Evolutionary conservation across 2,888 invertebrate genomes (phyloP).

Genomic region (Apotomis betuletana): DNA sequence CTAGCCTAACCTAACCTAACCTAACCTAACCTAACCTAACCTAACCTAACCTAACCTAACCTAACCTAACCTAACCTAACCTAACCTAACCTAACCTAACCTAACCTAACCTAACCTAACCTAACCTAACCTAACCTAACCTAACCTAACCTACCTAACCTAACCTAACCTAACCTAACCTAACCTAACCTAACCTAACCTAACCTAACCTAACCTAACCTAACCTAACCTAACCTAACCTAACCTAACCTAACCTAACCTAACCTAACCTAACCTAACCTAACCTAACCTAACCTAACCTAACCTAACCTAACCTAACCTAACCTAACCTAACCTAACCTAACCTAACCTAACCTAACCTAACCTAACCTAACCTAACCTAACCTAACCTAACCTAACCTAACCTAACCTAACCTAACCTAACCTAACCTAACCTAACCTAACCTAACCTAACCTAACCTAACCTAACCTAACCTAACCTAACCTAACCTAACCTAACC

Average conservation of each 20-base stretch:
- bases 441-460: constrained; percentile 24
- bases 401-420: constrained; percentile 33
- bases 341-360: constrained; percentile 39
- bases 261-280: constrained; percentile 42
- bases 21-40: constrained; percentile 42
- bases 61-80: constrained; percentile 42
- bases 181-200: constrained; percentile 32
- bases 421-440: constrained; percentile 30
- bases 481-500: constrained; percentile 23
- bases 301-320: constrained; percentile 35
- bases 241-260: constrained; percentile 42
- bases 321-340: constrained; percentile 35
- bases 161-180: no score
- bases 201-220: constrained; percentile 18
- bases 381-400: constrained; percentile 37
- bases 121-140: no score
- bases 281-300: constrained; percentile 29
- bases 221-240: constrained; percentile 42
- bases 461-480: constrained; percentile 20
- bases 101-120: constrained; percentile 30
- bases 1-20: constrained; percentile 39
- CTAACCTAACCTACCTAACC: no score
- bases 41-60: constrained; percentile 40
- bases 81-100: constrained; percentile 40
- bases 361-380: constrained; percentile 36